Evolutionary conservation across 2,113 vertebrate species (phyloP).

Genomic region (Alces alces): DNA sequence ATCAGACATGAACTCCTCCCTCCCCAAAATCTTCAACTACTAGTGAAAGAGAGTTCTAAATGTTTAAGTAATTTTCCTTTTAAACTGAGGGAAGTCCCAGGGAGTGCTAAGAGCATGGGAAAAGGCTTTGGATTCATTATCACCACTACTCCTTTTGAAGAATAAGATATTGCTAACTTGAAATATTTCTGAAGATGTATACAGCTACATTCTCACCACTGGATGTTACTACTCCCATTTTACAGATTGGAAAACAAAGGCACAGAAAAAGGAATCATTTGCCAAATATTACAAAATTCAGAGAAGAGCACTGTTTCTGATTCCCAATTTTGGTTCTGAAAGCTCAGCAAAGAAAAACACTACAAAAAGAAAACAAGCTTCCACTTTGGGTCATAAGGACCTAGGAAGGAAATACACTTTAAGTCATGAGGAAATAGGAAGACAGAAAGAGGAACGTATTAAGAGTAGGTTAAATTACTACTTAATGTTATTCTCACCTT

Average conservation of each 20-base stretch:
- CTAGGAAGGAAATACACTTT: background rate
- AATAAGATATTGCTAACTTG: background rate
- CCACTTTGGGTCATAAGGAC: background rate
- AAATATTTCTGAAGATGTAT: constrained; percentile 17
- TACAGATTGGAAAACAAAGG: constrained; percentile 23
- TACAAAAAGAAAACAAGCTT: background rate
- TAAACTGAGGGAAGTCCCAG: background rate
- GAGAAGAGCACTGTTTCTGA: background rate
- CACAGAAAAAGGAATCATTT: constrained; percentile 20
- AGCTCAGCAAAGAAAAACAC: background rate
- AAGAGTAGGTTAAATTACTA: constrained; percentile 4
- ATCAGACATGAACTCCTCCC: background rate
- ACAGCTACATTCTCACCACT: background rate
- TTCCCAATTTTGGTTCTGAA: constrained; percentile 1
- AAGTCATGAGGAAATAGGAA: background rate
- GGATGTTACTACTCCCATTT: background rate
- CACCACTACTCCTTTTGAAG: background rate
- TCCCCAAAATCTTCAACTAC: background rate
- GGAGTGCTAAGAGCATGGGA: background rate
- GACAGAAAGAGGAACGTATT: background rate
- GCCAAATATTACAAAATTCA: background rate
- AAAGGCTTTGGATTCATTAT: background rate
- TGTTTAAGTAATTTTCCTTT: background rate
- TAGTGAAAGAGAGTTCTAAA: background rate
- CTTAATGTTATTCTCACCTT: background rate